A percentile compares a stretch with the other conserved stretches of the same genome.
These are phyloP conservation scores for Cosmia pyralina DNA, from an alignment of 2,888 invertebrate species.

Conservation along the genomic window DNA sequence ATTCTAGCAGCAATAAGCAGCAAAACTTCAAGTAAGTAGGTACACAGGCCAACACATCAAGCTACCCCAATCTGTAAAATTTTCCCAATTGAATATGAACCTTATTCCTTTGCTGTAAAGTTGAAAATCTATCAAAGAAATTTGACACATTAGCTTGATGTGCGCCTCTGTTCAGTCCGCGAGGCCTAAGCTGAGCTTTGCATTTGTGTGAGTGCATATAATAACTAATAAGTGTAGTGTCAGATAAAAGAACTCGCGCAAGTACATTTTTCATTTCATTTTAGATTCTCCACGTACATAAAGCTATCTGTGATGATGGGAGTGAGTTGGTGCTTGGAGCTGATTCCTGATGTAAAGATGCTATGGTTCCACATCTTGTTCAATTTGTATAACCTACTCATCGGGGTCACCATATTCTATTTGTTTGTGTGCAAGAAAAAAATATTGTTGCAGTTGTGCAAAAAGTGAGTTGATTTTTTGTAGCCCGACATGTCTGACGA, in stretches of 20 bases:
- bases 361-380: constrained; percentile 40
- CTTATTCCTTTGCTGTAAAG: no score
- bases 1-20: constrained; percentile 2
- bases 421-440: constrained; percentile 69
- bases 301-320: constrained; percentile 73
- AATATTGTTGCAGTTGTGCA: constrained; percentile 58
- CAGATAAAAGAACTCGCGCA: background rate
- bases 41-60: no score
- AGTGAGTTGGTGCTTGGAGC: constrained; percentile 71
- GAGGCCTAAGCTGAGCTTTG: no score
- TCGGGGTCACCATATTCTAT: constrained; percentile 72
- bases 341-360: constrained; percentile 18
- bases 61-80: no score
- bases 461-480: constrained; percentile 60
- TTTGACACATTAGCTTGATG: no score
- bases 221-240: no score
- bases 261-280: background rate
- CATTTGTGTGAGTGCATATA: no score
- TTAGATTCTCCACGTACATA: constrained; percentile 67
- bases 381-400: constrained; percentile 65
- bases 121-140: no score
- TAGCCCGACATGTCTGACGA: no score
- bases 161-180: no score
- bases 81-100: no score
- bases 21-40: constrained; percentile 11